These are phyloP conservation scores for Heliothis virescens DNA, from an alignment of 1,140 invertebrate species.

Conservation along the genomic window DNA sequence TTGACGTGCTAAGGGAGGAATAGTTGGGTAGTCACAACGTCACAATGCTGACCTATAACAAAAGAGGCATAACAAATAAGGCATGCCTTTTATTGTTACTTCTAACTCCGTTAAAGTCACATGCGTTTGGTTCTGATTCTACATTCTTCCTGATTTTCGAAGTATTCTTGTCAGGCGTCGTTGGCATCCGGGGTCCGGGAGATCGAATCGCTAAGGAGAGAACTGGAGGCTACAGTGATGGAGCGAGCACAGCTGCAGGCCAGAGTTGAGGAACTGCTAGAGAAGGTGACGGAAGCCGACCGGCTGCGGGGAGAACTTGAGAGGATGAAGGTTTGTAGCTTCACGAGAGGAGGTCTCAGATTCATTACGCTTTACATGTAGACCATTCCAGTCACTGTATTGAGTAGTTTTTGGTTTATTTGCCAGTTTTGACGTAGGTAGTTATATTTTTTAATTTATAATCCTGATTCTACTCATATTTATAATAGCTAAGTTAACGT, in stretches of 20 bases:
- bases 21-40: too few relatives aligned
- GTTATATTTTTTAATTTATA: not conserved
- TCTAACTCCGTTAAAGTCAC: too few relatives aligned
- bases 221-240: conserved; percentile 79
- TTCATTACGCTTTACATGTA: not conserved
- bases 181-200: conserved; percentile 73
- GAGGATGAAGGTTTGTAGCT: conserved; percentile 80
- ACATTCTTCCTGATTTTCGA: not conserved
- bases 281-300: conserved; percentile 72
- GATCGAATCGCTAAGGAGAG: conserved; percentile 76
- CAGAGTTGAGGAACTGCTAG: conserved; percentile 79
- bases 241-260: conserved; percentile 82
- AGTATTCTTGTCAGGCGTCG: conserved; percentile 63
- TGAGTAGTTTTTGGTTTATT: not conserved
- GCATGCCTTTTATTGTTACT: too few relatives aligned
- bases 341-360: not conserved
- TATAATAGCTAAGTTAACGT: too few relatives aligned
- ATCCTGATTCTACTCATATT: not conserved
- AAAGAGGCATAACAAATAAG: too few relatives aligned
- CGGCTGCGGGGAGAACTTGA: conserved; percentile 72
- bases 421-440: not conserved
- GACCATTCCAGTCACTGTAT: not conserved
- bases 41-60: too few relatives aligned
- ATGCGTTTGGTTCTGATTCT: not conserved
- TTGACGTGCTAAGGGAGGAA: too few relatives aligned